These are phyloP conservation scores for Neocrepidodera transversa DNA, from an alignment of 2,888 invertebrate species.

Conservation along the genomic window DNA sequence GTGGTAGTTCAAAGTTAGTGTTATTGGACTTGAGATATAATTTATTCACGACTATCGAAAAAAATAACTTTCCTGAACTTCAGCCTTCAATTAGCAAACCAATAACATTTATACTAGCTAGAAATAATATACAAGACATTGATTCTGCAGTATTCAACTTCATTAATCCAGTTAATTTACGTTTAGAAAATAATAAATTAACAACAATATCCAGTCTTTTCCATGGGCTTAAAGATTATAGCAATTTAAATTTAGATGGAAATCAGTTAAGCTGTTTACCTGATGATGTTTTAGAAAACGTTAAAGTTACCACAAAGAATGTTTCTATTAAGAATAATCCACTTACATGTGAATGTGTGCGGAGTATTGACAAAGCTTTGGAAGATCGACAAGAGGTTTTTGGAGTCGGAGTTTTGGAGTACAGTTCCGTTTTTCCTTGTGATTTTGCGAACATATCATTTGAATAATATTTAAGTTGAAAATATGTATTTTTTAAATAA, in stretches of 20 bases:
- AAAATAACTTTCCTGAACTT: conserved; percentile 34
- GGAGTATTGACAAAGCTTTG: conserved; percentile 35
- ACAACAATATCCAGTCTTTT: conserved; percentile 34
- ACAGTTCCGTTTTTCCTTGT: neutral
- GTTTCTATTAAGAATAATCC: conserved; percentile 45
- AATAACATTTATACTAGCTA: conserved; percentile 40
- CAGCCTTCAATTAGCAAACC: conserved; percentile 1
- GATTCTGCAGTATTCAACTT: conserved; percentile 38
- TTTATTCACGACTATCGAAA: conserved; percentile 35
- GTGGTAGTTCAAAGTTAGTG: conserved; percentile 35
- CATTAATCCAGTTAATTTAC: conserved; percentile 40
- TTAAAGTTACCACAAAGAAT: conserved; percentile 36
- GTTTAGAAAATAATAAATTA: conserved; percentile 45
- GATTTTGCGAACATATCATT: neutral
- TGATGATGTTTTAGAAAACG: conserved; percentile 42
- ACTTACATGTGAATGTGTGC: conserved; percentile 45
- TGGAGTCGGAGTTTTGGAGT: neutral
- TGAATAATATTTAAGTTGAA: too few species aligned
- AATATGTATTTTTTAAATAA: too few species aligned
- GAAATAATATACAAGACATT: conserved; percentile 40
- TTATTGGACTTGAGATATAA: conserved; percentile 47
- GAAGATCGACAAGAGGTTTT: neutral
- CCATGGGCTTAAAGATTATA: conserved; percentile 36
- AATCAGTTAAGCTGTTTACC: conserved; percentile 44
- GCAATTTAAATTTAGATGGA: conserved; percentile 42